Base-by-base conservation (phyloP, 2,888 invertebrate genomes). In the Catocala nupta region DNA sequence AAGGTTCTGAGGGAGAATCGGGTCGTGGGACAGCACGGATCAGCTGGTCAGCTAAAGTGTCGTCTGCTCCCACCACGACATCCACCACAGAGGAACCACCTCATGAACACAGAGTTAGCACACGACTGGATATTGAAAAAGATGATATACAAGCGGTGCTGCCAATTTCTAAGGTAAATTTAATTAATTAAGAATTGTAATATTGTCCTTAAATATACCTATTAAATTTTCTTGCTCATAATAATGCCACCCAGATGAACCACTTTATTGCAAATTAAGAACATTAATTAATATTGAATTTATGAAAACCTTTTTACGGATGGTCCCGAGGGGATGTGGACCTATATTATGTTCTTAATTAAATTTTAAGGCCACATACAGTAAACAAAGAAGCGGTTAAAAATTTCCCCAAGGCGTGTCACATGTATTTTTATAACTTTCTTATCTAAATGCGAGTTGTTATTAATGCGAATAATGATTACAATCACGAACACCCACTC, bases 101-200 rank as follows among this genome's bases (percentile, higher is more conserved):
- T 9, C 91, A 93, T 60, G 93, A 94, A 78, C 90, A 93, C 75
- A 96, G 97, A 84, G 95, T 98, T 50, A 97, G 97, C 65, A 97
- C 98, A 0, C 95, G 98, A 73, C 95, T 98, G 52, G 98, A 98
- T 83, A 97, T 98, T 68, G 98, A 98, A 86, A 98, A 98, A 86
- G 98, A 98, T 86, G 98, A 98, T 84, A 98, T 98, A 65, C 98
- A 98, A 90, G 98, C 98, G 16, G 98, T 99, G 11, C 95, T 99
- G 33, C 98, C 98, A 12, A 98, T 99, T 86, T 98, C 98, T 64
- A 98, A 98, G 96, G 98, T 98, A 90, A 87, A 55, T 67, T 39
- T 39, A 7, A 39, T 39, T 7, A 54, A 25, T 36, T 47, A 7
- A 47, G 6, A 13, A 48, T 8, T 48, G 16, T 11, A 25, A 13